These are phyloP conservation scores for Pollenia amentaria DNA, from an alignment of 2,888 invertebrate genomes.

Conservation along the genomic window DNA sequence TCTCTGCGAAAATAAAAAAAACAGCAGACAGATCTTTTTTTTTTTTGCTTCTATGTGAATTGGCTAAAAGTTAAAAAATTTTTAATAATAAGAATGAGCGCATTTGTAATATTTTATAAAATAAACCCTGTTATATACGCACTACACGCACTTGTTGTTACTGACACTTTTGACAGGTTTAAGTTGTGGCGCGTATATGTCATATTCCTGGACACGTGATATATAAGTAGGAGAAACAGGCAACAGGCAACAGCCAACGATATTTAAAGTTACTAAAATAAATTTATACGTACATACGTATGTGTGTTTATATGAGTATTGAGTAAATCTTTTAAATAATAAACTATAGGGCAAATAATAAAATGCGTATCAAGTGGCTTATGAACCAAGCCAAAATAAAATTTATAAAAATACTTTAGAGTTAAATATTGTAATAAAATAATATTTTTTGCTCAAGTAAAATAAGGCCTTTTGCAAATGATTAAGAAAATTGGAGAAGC, in stretches of 20 bases:
- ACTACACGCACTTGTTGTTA: slow-evolving; percentile 69
- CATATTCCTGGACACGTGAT: slow-evolving; percentile 67
- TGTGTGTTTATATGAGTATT: neutral
- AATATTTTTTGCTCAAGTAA: too few relatives aligned
- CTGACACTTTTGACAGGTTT: slow-evolving; percentile 74
- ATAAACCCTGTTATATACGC: slow-evolving; percentile 36
- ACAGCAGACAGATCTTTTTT: neutral
- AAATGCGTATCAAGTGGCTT: slow-evolving; percentile 59
- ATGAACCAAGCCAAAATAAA: slow-evolving; percentile 25
- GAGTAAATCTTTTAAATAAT: slow-evolving; percentile 34
- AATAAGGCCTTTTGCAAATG: slow-evolving; percentile 3
- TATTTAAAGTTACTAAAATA: neutral
- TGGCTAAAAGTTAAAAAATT: neutral
- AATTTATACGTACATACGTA: neutral
- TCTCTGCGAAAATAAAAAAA: neutral
- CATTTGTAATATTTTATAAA: neutral
- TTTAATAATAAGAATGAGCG: slow-evolving; percentile 2
- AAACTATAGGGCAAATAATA: slow-evolving; percentile 53
- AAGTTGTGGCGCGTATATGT: slow-evolving; percentile 68
- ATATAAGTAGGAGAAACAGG: slow-evolving; percentile 23
- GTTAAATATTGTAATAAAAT: too few relatives aligned
- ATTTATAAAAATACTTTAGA: neutral
- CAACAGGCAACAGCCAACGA: neutral
- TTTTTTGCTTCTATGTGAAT: neutral
- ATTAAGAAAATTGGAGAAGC: slow-evolving; percentile 32